Base-by-base conservation (phyloP, 1,140 invertebrate species). In the Drosophila pandora region DNA sequence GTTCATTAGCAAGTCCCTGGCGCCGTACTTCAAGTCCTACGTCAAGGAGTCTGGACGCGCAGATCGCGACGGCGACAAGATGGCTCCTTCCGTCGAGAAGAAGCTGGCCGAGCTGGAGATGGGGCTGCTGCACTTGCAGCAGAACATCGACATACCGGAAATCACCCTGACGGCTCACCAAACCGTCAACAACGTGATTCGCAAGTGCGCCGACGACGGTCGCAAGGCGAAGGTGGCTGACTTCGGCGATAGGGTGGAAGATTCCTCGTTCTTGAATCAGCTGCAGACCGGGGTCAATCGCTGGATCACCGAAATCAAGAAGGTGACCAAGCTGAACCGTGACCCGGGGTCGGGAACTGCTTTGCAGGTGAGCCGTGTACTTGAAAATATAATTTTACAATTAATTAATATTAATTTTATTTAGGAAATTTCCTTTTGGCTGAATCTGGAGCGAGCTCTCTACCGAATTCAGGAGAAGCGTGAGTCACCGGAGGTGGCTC, bases 301-400 rank as follows among this genome's bases (percentile, higher is more conserved):
- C 67, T 99, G 99, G 99, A 99, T 99, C 64, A 96, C 98, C 90
- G 99, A 99, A 93, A 99, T 99, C 84, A 99, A 99, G 92, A 99
- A 99, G 93, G 98, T 98, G 79, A 99, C 99, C 8, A 99, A 99
- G 93, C 91, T 99, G 28, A 99, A 99, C 92, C 94, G 99, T 49
- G 99, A 99, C 93, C 98, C 99, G 47, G 97, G 98, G 7, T 99
- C 98, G 56, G 99, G 99, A 7, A 99, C 99, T 32, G 98, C 99
- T 6, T 92, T 99, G 2, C 97, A 97, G 93, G 89, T 90, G 49
- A 69, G 23, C 2, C 13, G 6, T 8, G 0, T 23, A 8, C 2
- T 1, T n/a, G 2, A 37, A 37, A 37, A 37, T 1, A 3, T 4
- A 1, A 10, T 12, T 34, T 6, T 37, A 37, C 10, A 37, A 12